Evolutionary conservation across 2,113 vertebrate genomes (phyloP).

Genomic region (Marmota flaviventris): DNA sequence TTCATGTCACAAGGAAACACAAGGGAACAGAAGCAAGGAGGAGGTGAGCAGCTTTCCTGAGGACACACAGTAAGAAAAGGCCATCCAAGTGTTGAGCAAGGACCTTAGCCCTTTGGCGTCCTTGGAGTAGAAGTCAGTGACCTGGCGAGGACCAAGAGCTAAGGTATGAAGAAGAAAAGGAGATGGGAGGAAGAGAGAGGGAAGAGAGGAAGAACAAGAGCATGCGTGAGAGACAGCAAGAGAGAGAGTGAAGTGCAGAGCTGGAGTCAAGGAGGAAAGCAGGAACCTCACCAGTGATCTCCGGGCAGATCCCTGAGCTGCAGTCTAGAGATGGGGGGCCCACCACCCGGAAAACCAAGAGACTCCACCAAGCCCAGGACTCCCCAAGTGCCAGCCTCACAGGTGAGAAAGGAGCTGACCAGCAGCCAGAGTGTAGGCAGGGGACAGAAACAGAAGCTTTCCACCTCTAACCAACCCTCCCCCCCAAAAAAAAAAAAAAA

Average conservation of each 20-base stretch:
- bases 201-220: too few species aligned
- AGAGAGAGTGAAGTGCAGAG: not conserved
- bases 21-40: not conserved
- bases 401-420: not conserved
- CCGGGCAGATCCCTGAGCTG: not conserved
- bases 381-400: not conserved
- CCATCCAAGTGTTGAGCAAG: not conserved
- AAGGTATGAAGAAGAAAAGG: not conserved
- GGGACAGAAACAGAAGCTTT: not conserved
- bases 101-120: not conserved
- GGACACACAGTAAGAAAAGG: not conserved
- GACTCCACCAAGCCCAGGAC: not conserved
- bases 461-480: not conserved
- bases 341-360: not conserved
- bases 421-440: not conserved
- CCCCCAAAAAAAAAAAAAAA: not conserved
- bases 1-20: not conserved
- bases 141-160: not conserved
- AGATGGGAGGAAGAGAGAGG: not conserved
- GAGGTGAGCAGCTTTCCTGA: not conserved
- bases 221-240: not conserved
- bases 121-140: not conserved
- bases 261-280: not conserved
- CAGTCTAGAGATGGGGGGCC: not conserved
- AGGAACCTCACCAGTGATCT: not conserved